Conservation (phyloP, 1,140 invertebrate species). For the Drosophila sturtevanti region DNA sequence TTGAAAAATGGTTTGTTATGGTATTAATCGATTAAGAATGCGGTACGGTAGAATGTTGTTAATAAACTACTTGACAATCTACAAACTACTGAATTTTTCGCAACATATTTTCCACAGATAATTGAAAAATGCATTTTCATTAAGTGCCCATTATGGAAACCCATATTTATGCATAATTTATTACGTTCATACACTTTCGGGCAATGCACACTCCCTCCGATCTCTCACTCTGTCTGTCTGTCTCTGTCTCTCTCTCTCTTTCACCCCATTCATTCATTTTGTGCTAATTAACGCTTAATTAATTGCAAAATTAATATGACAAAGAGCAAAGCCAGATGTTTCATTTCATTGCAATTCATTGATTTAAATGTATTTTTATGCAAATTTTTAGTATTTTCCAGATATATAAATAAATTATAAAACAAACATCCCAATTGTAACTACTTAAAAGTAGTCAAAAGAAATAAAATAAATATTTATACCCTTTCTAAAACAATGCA, state of each 20-base stretch:
- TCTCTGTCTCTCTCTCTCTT: neutral
- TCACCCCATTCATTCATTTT: conserved; percentile 40
- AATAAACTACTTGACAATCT: conserved; percentile 2
- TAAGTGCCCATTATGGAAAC: conserved; percentile 49
- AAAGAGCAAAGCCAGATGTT: conserved; percentile 57
- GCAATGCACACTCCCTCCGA: too few species aligned
- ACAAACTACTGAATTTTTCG: neutral
- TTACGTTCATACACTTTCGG: conserved; percentile 17
- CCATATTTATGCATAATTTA: conserved; percentile 66
- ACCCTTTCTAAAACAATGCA: neutral
- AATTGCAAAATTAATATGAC: conserved; percentile 70
- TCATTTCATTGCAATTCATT: conserved; percentile 53
- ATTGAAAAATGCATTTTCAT: conserved; percentile 27
- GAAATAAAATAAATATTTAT: conserved; percentile 3
- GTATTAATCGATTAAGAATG: neutral
- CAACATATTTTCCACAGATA: neutral
- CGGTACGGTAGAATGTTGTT: neutral
- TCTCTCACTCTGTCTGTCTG: neutral
- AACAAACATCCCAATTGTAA: conserved; percentile 39
- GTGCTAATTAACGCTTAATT: conserved; percentile 75
- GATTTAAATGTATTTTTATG: conserved; percentile 76
- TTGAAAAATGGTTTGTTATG: too few species aligned
- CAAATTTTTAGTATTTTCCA: conserved; percentile 34
- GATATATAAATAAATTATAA: conserved; percentile 15
- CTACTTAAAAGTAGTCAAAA: conserved; percentile 7